Conservation (phyloP, 1,140 invertebrate genomes). For the Oedothorax gibbosus region DNA sequence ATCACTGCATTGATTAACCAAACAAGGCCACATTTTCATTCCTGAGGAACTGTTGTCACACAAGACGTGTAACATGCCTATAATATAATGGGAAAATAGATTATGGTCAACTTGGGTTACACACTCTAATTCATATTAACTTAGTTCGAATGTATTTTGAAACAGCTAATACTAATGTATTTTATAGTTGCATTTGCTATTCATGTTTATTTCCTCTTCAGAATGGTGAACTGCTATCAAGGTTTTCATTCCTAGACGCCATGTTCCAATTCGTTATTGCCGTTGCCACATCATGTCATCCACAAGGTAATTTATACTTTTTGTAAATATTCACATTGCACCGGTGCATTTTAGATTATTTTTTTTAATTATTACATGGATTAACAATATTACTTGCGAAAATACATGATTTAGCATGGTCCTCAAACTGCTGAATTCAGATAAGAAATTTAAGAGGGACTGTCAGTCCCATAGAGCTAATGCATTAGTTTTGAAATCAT, state of each 20-base stretch:
- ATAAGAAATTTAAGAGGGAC: conserved; percentile 3
- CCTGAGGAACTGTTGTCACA: no score
- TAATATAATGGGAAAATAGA: no score
- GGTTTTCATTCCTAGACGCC: conserved; percentile 54
- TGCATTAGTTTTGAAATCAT: no score
- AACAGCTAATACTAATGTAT: background rate
- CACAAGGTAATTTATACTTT: conserved; percentile 44
- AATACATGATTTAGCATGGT: background rate
- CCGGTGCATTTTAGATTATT: background rate
- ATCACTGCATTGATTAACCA: no score
- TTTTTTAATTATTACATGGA: background rate
- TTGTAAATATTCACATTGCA: background rate
- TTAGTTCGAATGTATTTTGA: no score
- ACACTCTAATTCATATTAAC: no score
- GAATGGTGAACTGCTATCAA: conserved; percentile 46
- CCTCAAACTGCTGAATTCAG: background rate
- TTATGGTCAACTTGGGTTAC: no score
- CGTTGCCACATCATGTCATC: conserved; percentile 57
- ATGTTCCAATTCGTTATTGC: conserved; percentile 53
- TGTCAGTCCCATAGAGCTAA: no score
- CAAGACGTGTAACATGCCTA: no score
- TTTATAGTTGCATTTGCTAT: background rate
- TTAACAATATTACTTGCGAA: background rate
- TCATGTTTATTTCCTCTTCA: background rate
- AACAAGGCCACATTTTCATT: no score